Conservation (phyloP, 92 coral and sea anemone species). For the Umimayanthus kanabou region DNA sequence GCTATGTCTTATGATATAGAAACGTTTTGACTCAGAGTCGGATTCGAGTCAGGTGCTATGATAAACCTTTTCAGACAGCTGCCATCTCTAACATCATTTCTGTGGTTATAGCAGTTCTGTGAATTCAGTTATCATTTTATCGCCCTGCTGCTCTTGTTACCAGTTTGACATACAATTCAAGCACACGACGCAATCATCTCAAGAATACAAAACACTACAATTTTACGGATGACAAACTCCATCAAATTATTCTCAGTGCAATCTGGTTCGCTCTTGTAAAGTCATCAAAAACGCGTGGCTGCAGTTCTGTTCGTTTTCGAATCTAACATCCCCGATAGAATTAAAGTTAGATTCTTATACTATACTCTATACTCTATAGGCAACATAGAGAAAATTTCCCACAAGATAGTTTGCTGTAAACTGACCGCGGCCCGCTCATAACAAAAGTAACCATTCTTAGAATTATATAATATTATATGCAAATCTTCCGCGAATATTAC, state of each 20-base stretch:
- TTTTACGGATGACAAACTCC: constrained; percentile 32
- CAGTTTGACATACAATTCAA: too few species aligned
- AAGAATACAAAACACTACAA: constrained; percentile 4
- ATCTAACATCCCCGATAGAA: not conserved
- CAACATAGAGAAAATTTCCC: not conserved
- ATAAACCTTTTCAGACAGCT: not conserved
- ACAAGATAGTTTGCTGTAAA: not conserved
- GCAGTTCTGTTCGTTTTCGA: not conserved
- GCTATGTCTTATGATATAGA: not conserved
- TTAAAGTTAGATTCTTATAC: not conserved
- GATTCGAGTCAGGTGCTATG: not conserved
- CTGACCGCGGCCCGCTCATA: not conserved
- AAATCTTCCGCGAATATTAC: constrained; percentile 22
- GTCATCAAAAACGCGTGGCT: not conserved
- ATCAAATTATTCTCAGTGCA: constrained; percentile 3
- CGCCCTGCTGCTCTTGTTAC: not conserved
- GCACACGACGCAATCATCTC: not conserved
- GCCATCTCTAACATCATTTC: not conserved
- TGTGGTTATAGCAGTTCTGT: not conserved
- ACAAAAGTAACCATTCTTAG: constrained; percentile 7
- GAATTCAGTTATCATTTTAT: not conserved
- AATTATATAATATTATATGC: constrained; percentile 6
- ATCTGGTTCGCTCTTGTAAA: not conserved
- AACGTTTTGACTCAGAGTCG: not conserved
- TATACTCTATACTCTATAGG: not conserved